Base-by-base conservation (phyloP, 2,797 vertebrate species). In the Gallinago solitaria region DNA sequence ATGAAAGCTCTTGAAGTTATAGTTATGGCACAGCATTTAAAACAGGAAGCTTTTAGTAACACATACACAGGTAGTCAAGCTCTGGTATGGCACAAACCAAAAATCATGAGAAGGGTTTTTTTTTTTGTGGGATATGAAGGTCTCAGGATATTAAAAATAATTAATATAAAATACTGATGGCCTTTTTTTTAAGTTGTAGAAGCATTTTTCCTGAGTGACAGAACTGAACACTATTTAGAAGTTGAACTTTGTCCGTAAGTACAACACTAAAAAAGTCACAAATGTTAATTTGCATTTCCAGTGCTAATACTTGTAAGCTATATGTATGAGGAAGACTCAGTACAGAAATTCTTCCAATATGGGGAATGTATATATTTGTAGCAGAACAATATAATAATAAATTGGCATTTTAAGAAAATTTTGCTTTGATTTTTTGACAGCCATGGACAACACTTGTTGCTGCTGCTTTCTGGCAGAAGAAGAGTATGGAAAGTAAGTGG, bases 201-300 rank as follows among this genome's bases (percentile, higher is more conserved):
- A 98, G 98, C 98, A 12, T 99, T 99, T 97, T 99, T 99, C 96
- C 98, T 99, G 90, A 99, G 98, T 95, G 98, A 97, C 90, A 95
- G 96, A 56, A 98, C 97, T 60, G 98, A 98, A 87, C 98, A 98
- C 59, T 99, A 99, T 95, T 98, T 99, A 37, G 99, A 99, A 97
- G 98, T 99, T 79, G 99, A 99, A 97, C 96, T 99, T 88, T 99
- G 99, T 94, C 99, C 98, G 98, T 99, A 98, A 99, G 99, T 99
- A 98, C 33, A 35, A 70, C 50, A 12, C 14, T 56, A 64, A 59
- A 71, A n/a, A 64, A 41, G n/a, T 43, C 16, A 28, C 32, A 51
- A 21, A 23, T 61, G 12, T 19, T 68, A 25, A 68, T 69, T 87
- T 83, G 4, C 24, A 7, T 77, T 74, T 86, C n/a, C 8, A 59